phyloP scores from a whole-genome alignment of 2,113 vertebrate species.

The Apteryx mantelli region DNA sequence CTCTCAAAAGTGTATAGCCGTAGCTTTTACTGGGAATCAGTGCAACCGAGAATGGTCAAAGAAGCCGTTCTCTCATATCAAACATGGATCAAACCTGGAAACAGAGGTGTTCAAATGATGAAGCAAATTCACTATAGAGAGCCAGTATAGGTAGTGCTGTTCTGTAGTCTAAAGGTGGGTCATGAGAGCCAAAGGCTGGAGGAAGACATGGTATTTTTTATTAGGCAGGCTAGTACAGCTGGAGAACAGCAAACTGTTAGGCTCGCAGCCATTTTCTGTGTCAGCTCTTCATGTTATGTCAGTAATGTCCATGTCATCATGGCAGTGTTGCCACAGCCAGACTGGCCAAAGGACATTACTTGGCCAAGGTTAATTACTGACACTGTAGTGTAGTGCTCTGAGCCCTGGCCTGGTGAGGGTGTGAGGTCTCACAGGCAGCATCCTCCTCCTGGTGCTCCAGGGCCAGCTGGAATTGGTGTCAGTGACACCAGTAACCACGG shows the following conservation, averaged over 20 bases:
- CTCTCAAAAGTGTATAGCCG: not conserved
- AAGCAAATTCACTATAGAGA: not conserved
- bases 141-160: not conserved
- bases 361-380: not conserved
- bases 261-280: not conserved
- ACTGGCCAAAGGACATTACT: not conserved
- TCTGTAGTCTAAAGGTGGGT: not conserved
- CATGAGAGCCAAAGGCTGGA: not conserved
- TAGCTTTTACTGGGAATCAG: not conserved
- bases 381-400: not conserved
- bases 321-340: not conserved
- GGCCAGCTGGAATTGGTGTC: not conserved
- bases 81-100: not conserved
- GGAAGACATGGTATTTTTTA: not conserved
- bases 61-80: not conserved
- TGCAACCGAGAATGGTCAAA: not conserved
- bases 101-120: not conserved
- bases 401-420: not conserved
- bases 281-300: not conserved
- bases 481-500: not conserved
- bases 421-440: not conserved
- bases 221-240: not conserved
- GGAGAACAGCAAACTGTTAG: not conserved
- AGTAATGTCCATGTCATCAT: not conserved
- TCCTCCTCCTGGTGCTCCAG: not conserved